A percentile compares a stretch with the other conserved stretches of the same genome.
Evolutionary conservation across 2,888 invertebrate species (phyloP).

Genomic region (Campopleginae sp.): DNA sequence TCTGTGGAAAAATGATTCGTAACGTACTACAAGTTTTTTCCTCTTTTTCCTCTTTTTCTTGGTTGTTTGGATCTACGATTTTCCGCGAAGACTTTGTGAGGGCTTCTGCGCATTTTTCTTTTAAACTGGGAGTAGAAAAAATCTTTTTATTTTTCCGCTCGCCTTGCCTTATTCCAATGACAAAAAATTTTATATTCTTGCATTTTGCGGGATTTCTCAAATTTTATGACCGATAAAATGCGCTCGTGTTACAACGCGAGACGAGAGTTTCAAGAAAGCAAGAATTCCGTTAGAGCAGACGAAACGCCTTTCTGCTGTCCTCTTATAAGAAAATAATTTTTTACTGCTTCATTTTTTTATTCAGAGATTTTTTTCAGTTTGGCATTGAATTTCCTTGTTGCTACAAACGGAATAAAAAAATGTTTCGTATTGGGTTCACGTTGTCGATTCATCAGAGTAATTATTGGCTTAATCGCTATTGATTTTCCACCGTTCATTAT

Average conservation of each 20-base stretch:
- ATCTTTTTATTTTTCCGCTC: slow-evolving; percentile 20
- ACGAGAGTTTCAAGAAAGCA: not conserved
- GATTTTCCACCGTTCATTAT: slow-evolving; percentile 23
- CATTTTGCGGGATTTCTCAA: not conserved
- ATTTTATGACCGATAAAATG: slow-evolving; percentile 38
- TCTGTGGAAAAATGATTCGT: not conserved
- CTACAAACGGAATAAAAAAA: not conserved
- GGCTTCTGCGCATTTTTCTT: not conserved
- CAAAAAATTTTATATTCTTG: not conserved
- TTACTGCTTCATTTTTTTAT: not conserved
- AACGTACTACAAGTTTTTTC: not conserved
- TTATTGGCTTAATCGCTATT: not conserved
- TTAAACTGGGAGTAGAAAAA: slow-evolving; percentile 42
- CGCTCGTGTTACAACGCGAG: not conserved
- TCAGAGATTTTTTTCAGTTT: not conserved
- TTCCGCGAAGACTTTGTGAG: not conserved
- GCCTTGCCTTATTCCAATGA: not conserved
- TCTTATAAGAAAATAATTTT: not conserved
- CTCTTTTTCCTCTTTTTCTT: not conserved
- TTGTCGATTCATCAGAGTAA: not conserved
- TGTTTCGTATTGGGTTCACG: not conserved
- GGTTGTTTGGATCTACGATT: too few relatives aligned
- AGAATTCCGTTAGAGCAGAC: not conserved
- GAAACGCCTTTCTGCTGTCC: not conserved
- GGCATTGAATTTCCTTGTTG: not conserved